Evolutionary conservation across 2,888 invertebrate species (phyloP).

Genomic region (Troides oblongomaculatus): DNA sequence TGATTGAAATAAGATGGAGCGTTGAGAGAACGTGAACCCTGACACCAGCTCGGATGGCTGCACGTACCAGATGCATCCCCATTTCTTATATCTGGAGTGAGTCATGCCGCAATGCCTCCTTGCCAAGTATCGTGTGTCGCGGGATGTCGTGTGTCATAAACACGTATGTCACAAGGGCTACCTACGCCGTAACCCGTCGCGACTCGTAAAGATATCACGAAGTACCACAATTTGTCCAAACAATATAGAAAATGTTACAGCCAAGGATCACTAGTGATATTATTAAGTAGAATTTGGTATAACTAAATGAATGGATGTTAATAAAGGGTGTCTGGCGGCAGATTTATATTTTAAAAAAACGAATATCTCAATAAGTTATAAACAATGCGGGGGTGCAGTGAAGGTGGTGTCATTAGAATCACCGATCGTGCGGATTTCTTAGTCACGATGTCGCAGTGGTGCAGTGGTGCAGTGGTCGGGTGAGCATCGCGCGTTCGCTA

Average conservation of each 20-base stretch:
- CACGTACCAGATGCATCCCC: constrained; percentile 58
- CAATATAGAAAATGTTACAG: background rate
- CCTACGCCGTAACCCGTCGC: constrained; percentile 54
- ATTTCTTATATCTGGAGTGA: constrained; percentile 25
- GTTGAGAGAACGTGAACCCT: constrained; percentile 10
- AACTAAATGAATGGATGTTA: too few species aligned
- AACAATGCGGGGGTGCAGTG: too few species aligned
- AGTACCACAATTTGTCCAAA: background rate
- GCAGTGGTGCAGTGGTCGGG: too few species aligned
- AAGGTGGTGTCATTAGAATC: too few species aligned
- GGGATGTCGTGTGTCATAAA: constrained; percentile 65
- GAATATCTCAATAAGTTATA: too few species aligned
- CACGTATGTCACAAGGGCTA: constrained; percentile 64
- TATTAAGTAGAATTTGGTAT: background rate
- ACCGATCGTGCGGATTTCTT: too few species aligned
- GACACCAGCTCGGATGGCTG: constrained; percentile 36
- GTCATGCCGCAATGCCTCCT: constrained; percentile 20
- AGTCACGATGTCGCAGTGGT: too few species aligned
- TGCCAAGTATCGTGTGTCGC: constrained; percentile 73
- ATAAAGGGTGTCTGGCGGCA: too few species aligned
- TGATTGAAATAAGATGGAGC: constrained; percentile 1
- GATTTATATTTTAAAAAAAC: too few species aligned
- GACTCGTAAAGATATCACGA: constrained; percentile 66
- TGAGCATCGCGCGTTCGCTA: too few species aligned
- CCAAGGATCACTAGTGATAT: background rate